Percentiles rank a stretch among this genome's conserved stretches.
Evolutionary conservation across 2,113 vertebrate genomes (phyloP).

Genomic region (human (Homo sapiens)): DNA sequence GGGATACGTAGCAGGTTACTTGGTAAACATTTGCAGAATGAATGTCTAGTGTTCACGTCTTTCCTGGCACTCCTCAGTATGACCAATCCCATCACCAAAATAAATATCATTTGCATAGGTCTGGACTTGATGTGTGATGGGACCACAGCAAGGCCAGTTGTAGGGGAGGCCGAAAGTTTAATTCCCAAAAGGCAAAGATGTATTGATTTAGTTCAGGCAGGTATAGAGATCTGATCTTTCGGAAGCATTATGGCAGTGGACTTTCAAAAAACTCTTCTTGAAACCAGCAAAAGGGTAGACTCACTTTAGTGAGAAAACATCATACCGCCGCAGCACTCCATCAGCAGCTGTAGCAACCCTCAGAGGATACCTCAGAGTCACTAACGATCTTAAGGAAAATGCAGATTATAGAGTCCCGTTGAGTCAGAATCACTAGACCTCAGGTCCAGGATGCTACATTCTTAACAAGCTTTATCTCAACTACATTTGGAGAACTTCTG

Average conservation of each 20-base stretch:
- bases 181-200: not conserved
- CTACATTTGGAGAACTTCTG: not conserved
- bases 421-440: not conserved
- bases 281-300: not conserved
- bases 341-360: not conserved
- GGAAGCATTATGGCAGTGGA: not conserved
- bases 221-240: not conserved
- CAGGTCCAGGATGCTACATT: not conserved
- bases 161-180: not conserved
- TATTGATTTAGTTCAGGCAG: not conserved
- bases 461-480: not conserved
- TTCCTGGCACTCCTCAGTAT: not conserved
- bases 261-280: not conserved
- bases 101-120: not conserved
- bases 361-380: not conserved
- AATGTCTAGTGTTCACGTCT: not conserved
- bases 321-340: no score
- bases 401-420: not conserved
- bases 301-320: not conserved
- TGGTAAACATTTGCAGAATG: not conserved
- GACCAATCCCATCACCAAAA: not conserved
- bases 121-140: not conserved
- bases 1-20: not conserved
- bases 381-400: not conserved
- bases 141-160: not conserved